Percentiles rank a stretch among this genome's conserved stretches.
These are phyloP conservation scores for Sapayoa aenigma DNA, from an alignment of 2,113 vertebrate genomes.

Conservation along the genomic window DNA sequence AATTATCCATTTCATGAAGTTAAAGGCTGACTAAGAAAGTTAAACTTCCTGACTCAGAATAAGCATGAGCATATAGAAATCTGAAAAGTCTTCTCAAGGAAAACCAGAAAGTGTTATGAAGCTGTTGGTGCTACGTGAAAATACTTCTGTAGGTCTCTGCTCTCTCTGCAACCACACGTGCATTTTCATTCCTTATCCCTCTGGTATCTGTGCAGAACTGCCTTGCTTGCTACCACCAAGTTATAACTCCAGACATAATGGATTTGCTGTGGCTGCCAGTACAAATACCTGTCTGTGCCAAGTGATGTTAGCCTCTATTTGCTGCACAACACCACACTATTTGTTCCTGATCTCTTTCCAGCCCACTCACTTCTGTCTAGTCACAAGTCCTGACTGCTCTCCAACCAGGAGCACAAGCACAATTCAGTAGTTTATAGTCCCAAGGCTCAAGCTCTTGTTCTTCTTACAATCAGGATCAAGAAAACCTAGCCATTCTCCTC, in stretches of 20 bases:
- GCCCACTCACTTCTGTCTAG: background rate
- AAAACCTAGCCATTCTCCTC: background rate
- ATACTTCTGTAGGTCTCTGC: background rate
- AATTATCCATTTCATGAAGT: background rate
- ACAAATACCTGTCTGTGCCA: constrained; percentile 19
- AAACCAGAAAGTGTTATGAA: background rate
- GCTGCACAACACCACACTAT: background rate
- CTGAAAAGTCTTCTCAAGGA: background rate
- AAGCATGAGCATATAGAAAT: background rate
- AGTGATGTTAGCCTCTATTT: constrained; percentile 1
- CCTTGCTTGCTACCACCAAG: background rate
- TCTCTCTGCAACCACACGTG: background rate
- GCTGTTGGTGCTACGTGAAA: background rate
- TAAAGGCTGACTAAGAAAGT: background rate
- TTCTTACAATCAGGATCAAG: background rate
- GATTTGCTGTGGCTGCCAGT: constrained; percentile 14
- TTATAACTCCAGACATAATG: background rate
- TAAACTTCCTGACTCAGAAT: background rate
- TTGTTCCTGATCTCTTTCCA: background rate
- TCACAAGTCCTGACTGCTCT: background rate
- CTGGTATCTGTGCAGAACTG: background rate
- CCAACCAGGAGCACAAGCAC: background rate
- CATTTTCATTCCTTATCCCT: background rate
- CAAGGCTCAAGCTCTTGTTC: background rate
- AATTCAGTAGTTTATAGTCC: background rate